These are phyloP conservation scores for Scrobipalpa atriplicella DNA, from an alignment of 2,888 invertebrate species.

Conservation along the genomic window DNA sequence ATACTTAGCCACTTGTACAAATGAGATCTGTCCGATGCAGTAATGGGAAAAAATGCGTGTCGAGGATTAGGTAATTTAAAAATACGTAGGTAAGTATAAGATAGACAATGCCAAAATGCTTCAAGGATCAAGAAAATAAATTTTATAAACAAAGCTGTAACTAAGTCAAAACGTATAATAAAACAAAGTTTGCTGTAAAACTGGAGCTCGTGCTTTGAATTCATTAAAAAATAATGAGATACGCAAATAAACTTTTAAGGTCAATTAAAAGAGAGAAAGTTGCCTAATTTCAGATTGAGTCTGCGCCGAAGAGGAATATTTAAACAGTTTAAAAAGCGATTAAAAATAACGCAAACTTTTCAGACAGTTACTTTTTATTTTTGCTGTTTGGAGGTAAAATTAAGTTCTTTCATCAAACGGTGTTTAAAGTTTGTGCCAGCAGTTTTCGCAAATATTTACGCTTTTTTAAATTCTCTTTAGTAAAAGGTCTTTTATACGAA, in stretches of 20 bases:
- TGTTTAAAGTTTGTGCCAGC: constrained; percentile 20
- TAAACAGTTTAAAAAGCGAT: constrained; percentile 12
- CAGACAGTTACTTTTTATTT: constrained; percentile 5
- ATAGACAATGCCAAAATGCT: neutral
- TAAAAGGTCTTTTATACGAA: neutral
- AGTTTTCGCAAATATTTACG: neutral
- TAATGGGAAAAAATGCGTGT: neutral
- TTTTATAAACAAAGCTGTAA: neutral
- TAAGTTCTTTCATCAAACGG: constrained; percentile 24
- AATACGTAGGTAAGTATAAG: neutral
- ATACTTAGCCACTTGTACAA: neutral
- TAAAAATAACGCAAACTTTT: constrained; percentile 22
- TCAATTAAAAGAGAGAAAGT: constrained; percentile 19
- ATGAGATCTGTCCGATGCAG: constrained; percentile 10
- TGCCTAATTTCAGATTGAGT: constrained; percentile 16
- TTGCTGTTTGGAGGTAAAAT: constrained; percentile 16
- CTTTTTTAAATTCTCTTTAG: neutral
- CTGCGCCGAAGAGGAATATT: constrained; percentile 1
- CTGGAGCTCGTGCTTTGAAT: neutral
- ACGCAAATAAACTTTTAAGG: constrained; percentile 13
- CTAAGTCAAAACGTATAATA: neutral
- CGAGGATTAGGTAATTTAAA: neutral
- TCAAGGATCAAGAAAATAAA: neutral
- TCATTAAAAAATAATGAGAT: constrained; percentile 10
- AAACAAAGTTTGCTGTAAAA: neutral